A percentile compares a stretch with the other conserved stretches of the same genome.
phyloP scores from a whole-genome alignment of 2,113 vertebrate species.

The Herpailurus yagouaroundi region DNA sequence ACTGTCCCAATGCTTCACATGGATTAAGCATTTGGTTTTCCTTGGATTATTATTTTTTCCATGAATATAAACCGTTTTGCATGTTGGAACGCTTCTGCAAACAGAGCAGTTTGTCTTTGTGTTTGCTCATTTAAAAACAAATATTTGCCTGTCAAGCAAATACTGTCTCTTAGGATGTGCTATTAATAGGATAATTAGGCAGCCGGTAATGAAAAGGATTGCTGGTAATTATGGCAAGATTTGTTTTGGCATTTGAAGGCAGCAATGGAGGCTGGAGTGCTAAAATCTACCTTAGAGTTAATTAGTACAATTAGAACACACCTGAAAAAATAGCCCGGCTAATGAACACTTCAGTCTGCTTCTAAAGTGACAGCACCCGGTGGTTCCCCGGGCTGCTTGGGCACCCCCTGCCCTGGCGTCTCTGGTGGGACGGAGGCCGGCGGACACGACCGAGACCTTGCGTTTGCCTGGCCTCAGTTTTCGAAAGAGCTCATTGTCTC shows the following conservation, averaged over 20 bases:
- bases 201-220: conserved; percentile 98
- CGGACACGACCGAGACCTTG: not conserved
- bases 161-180: conserved; percentile 96
- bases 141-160: conserved; percentile 98
- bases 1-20: conserved; percentile 65
- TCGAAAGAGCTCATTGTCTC: not conserved
- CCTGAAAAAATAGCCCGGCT: conserved; percentile 91
- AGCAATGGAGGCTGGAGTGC: conserved; percentile 93
- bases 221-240: conserved; percentile 99
- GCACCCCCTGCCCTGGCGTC: not conserved
- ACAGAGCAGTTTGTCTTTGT: conserved; percentile 95
- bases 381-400: accelerated
- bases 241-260: conserved; percentile 98
- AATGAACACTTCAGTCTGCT: conserved; percentile 67
- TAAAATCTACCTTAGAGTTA: conserved; percentile 96
- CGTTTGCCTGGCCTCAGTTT: not conserved
- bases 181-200: conserved; percentile 99
- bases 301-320: conserved; percentile 93
- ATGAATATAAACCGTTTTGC: conserved; percentile 87
- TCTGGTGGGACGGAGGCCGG: not conserved
- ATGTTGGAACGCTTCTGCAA: conserved; percentile 91
- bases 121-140: conserved; percentile 99
- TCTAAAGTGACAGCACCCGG: conserved; percentile 76
- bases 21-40: conserved; percentile 76
- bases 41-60: conserved; percentile 79